phyloP scores from a whole-genome alignment of 2,797 vertebrate species.

The Esox masquinongy region DNA sequence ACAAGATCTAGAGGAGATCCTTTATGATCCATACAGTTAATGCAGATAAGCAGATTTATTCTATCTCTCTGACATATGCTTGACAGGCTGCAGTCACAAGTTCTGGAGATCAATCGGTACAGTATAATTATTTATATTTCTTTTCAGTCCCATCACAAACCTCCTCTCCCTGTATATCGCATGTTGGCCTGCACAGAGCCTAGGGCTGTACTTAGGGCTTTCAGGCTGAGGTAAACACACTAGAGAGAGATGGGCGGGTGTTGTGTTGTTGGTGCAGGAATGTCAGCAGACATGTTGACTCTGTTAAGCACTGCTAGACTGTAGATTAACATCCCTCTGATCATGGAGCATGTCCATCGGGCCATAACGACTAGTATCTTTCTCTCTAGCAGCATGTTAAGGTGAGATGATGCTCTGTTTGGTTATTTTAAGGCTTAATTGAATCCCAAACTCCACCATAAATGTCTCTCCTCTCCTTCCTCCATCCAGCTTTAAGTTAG shows the following conservation, averaged over 20 bases:
- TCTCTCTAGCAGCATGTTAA: slow-evolving; percentile 69
- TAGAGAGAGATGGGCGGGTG: slow-evolving; percentile 61
- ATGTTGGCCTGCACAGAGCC: slow-evolving; percentile 75
- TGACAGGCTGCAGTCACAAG: slow-evolving; percentile 88
- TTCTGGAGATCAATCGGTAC: slow-evolving; percentile 88
- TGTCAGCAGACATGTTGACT: slow-evolving; percentile 33
- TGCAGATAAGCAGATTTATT: slow-evolving; percentile 81
- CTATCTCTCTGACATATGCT: slow-evolving; percentile 85
- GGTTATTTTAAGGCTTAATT: slow-evolving; percentile 63
- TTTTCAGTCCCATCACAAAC: slow-evolving; percentile 80
- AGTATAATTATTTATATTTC: slow-evolving; percentile 81
- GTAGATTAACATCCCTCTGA: slow-evolving; percentile 70
- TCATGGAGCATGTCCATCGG: slow-evolving; percentile 76
- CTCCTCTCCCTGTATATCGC: slow-evolving; percentile 70
- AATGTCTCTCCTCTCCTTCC: slow-evolving; percentile 35
- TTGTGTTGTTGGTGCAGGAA: slow-evolving; percentile 48
- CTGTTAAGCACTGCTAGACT: slow-evolving; percentile 36
- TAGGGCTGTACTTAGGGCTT: slow-evolving; percentile 54
- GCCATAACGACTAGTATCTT: slow-evolving; percentile 66
- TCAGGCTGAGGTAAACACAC: slow-evolving; percentile 40
- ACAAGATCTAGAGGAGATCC: slow-evolving; percentile 69
- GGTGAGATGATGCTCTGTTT: slow-evolving; percentile 69
- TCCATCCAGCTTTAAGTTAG: slow-evolving; percentile 64
- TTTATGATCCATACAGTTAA: slow-evolving; percentile 61
- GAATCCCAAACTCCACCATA: slow-evolving; percentile 51